Evolutionary conservation across 2,888 invertebrate species (phyloP).

Genomic region (Ptycholaimellus sp.): DNA sequence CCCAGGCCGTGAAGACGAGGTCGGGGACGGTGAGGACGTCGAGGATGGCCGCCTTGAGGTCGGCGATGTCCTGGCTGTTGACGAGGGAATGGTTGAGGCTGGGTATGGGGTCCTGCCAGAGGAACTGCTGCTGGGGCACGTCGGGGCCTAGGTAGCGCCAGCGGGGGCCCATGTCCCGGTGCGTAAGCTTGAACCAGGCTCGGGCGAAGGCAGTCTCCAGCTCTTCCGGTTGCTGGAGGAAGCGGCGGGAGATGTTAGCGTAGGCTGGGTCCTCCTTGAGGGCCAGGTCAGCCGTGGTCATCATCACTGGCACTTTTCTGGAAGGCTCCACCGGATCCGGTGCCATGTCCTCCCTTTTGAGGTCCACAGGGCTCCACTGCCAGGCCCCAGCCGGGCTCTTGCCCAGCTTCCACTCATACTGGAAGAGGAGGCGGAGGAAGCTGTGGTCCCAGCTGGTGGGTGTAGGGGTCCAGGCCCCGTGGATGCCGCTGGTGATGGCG

Average conservation of each 20-base stretch:
- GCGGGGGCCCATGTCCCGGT: slow-evolving; percentile 5
- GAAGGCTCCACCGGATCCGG: too few relatives aligned
- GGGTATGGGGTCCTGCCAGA: slow-evolving; percentile 6
- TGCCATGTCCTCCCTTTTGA: too few relatives aligned
- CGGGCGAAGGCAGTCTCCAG: slow-evolving; percentile 5
- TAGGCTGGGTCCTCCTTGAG: slow-evolving; percentile 5
- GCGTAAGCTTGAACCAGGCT: slow-evolving; percentile 6
- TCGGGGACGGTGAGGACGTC: slow-evolving; percentile 5
- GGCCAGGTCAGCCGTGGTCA: slow-evolving; percentile 6
- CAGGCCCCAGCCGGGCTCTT: slow-evolving; percentile 5
- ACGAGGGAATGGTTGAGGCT: background rate
- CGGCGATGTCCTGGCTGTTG: slow-evolving; percentile 4
- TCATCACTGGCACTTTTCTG: too few relatives aligned
- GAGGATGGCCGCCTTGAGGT: slow-evolving; percentile 4
- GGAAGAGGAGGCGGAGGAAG: slow-evolving; percentile 4
- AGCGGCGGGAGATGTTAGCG: slow-evolving; percentile 4
- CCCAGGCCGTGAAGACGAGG: slow-evolving; percentile 5
- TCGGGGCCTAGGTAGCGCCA: slow-evolving; percentile 5
- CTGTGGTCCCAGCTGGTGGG: slow-evolving; percentile 4
- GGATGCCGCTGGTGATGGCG: slow-evolving; percentile 5
- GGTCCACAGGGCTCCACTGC: slow-evolving; percentile 3
- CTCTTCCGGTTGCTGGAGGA: slow-evolving; percentile 2
- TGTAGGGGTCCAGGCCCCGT: slow-evolving; percentile 5
- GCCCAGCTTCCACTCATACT: slow-evolving; percentile 5
- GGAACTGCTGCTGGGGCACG: slow-evolving; percentile 4